Evolutionary conservation across 2,113 vertebrate species (phyloP).

Genomic region (Sceloporus tristichus): DNA sequence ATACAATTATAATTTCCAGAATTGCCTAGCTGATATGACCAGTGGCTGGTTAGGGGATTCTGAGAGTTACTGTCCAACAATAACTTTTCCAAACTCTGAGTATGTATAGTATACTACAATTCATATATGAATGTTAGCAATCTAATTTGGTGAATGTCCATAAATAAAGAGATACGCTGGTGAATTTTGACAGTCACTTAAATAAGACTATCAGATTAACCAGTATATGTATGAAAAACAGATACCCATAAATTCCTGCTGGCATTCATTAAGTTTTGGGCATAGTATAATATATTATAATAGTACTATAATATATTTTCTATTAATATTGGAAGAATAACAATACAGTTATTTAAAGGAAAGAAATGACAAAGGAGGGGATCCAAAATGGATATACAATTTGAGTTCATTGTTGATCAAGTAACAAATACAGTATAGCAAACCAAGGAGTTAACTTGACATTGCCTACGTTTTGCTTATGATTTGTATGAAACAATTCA

Average conservation of each 20-base stretch:
- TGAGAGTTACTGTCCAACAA: too few relatives aligned
- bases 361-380: not conserved
- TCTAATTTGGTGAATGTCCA: not conserved
- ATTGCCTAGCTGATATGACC: too few relatives aligned
- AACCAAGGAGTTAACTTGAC: not conserved
- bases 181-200: not conserved
- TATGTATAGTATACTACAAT: not conserved
- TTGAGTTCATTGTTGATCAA: not conserved
- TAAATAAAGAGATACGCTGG: not conserved
- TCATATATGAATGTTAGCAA: not conserved
- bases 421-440: not conserved
- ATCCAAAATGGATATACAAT: not conserved
- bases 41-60: too few relatives aligned
- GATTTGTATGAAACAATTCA: too few relatives aligned
- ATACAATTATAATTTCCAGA: too few relatives aligned
- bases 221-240: not conserved
- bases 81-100: too few relatives aligned
- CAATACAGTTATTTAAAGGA: not conserved
- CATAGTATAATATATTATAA: not conserved
- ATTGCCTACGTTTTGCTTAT: too few relatives aligned
- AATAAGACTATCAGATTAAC: not conserved
- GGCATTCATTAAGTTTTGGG: not conserved
- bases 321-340: not conserved
- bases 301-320: slow-evolving; percentile 5
- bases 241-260: not conserved